Conservation (phyloP, 1,140 invertebrate species). For the Drosophila busckii region DNA sequence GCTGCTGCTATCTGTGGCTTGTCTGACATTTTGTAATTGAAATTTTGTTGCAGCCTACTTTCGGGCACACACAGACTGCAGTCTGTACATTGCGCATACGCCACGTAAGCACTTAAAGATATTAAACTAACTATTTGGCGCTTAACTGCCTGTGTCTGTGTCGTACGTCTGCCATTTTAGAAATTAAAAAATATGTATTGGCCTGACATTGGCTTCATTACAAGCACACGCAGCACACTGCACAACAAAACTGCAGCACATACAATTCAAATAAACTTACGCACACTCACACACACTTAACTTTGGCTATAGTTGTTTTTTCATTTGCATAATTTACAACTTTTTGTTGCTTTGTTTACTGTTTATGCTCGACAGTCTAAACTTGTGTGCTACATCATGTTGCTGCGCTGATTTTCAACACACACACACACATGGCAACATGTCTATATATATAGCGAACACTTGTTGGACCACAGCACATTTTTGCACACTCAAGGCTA, state of each 20-base stretch:
- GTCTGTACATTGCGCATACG: slow-evolving; percentile 50
- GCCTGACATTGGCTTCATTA: slow-evolving; percentile 56
- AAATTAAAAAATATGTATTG: slow-evolving; percentile 51
- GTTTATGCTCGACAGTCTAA: slow-evolving; percentile 35
- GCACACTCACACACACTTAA: too few relatives aligned
- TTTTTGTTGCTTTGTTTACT: slow-evolving; percentile 7
- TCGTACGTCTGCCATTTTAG: slow-evolving; percentile 40
- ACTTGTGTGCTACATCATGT: slow-evolving; percentile 29
- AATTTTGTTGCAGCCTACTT: slow-evolving; percentile 57
- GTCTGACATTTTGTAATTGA: slow-evolving; percentile 70
- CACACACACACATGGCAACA: slow-evolving; percentile 18
- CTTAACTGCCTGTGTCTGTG: slow-evolving; percentile 24
- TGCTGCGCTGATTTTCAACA: slow-evolving; percentile 49
- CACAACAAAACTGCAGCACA: slow-evolving; percentile 16
- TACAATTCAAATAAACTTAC: too few relatives aligned
- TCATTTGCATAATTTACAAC: slow-evolving; percentile 6
- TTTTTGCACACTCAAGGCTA: slow-evolving; percentile 65
- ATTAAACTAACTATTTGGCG: slow-evolving; percentile 59
- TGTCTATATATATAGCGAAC: neutral
- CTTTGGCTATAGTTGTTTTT: too few relatives aligned
- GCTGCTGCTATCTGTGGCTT: slow-evolving; percentile 48
- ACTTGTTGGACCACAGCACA: too few relatives aligned
- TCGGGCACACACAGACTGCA: slow-evolving; percentile 10
- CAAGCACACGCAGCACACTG: slow-evolving; percentile 7
- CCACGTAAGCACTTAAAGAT: slow-evolving; percentile 61